Evolutionary conservation across 2,113 vertebrate genomes (phyloP).

Genomic region (Corvus cornix): DNA sequence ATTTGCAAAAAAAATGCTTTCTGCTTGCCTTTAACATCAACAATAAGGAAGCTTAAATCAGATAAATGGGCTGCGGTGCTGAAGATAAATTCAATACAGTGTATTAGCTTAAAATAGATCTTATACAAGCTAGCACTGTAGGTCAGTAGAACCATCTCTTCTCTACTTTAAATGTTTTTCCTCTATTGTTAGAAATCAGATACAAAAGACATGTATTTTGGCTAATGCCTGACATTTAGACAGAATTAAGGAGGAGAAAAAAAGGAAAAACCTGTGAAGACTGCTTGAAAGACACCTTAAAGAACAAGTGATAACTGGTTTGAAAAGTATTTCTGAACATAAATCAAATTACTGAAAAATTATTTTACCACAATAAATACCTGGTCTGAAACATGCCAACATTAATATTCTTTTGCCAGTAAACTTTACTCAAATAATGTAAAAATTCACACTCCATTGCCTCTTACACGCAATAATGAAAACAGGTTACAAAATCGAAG

Average conservation of each 20-base stretch:
- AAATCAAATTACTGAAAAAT: background rate
- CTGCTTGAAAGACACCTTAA: background rate
- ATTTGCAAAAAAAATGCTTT: background rate
- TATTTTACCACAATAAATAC: background rate
- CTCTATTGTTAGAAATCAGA: background rate
- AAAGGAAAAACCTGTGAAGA: background rate
- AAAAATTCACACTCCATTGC: background rate
- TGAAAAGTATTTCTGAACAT: background rate
- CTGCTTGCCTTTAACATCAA: background rate
- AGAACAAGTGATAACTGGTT: background rate
- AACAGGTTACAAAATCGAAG: background rate
- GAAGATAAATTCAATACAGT: background rate
- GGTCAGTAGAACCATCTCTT: background rate
- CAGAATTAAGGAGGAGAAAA: background rate
- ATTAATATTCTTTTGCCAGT: background rate
- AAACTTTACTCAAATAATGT: background rate
- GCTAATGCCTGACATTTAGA: background rate
- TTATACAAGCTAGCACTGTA: background rate
- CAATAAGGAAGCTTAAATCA: background rate
- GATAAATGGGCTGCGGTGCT: background rate
- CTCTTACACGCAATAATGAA: background rate
- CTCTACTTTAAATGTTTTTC: background rate
- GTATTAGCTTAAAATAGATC: background rate
- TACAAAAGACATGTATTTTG: background rate
- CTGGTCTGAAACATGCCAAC: background rate